Evolutionary conservation across 2,888 invertebrate genomes (phyloP).

Genomic region (Myopa testacea): DNA sequence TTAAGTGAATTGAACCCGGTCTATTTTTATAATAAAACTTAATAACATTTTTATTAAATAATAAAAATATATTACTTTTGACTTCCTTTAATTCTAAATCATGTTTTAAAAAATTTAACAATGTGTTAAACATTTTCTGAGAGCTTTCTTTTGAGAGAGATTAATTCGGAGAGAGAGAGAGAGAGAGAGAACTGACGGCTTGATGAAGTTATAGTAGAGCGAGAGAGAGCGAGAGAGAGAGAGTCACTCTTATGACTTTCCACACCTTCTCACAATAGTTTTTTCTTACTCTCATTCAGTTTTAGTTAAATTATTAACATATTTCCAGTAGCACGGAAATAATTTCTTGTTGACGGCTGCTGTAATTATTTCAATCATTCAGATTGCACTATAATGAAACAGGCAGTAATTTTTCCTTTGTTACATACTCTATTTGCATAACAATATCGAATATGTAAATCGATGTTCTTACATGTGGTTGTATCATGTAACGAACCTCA

Average conservation of each 20-base stretch:
- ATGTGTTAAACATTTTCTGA: no score
- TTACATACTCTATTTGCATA: constrained; percentile 3
- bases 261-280: not conserved
- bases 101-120: no score
- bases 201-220: not conserved
- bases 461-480: not conserved
- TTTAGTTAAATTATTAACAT: no score
- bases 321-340: constrained; percentile 26
- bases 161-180: not conserved
- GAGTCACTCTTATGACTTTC: not conserved
- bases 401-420: not conserved
- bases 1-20: no score
- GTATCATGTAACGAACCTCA: not conserved
- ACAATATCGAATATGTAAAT: constrained; percentile 16
- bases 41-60: no score
- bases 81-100: no score
- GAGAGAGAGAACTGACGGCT: not conserved
- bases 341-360: constrained; percentile 21
- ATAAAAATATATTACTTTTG: no score
- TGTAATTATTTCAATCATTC: constrained; percentile 12
- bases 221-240: not conserved
- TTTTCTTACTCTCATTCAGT: not conserved
- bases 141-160: no score
- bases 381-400: not conserved
- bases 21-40: no score